phyloP scores from a whole-genome alignment of 2,797 vertebrate genomes.

The Hydrophis major region DNA sequence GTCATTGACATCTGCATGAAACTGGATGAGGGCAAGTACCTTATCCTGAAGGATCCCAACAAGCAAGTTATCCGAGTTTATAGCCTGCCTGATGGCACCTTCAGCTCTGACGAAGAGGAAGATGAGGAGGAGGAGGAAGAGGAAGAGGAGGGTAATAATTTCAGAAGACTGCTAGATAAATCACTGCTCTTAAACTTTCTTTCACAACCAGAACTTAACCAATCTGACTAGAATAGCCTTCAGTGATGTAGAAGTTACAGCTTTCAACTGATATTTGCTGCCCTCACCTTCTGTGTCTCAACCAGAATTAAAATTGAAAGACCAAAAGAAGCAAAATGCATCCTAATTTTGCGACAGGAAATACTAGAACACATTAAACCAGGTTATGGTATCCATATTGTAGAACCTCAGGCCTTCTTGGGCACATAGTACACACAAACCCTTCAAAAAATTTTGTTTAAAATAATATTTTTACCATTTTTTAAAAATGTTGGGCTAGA shows the following conservation, averaged over 20 bases:
- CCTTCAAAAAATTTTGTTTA: neutral
- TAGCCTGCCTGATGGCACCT: constrained; percentile 96
- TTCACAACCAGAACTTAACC: neutral
- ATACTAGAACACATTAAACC: neutral
- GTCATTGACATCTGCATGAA: constrained; percentile 99
- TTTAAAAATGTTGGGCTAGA: neutral
- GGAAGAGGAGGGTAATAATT: constrained; percentile 80
- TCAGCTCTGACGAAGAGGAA: constrained; percentile 95
- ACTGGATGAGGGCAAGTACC: constrained; percentile 98
- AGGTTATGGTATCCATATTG: neutral
- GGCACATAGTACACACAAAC: neutral
- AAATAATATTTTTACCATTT: neutral
- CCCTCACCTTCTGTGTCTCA: neutral
- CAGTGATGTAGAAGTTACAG: neutral
- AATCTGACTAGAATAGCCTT: neutral
- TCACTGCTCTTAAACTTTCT: neutral
- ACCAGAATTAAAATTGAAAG: neutral
- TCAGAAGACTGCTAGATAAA: neutral
- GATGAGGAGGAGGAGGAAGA: constrained; percentile 95
- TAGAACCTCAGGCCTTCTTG: neutral
- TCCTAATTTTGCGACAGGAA: neutral
- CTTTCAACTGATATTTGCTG: neutral
- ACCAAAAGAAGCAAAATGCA: neutral
- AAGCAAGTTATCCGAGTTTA: constrained; percentile 99
- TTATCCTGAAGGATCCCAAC: constrained; percentile 99